These are phyloP conservation scores for Naso thynnoides DNA, from an alignment of 2,797 vertebrate genomes.

Conservation along the genomic window DNA sequence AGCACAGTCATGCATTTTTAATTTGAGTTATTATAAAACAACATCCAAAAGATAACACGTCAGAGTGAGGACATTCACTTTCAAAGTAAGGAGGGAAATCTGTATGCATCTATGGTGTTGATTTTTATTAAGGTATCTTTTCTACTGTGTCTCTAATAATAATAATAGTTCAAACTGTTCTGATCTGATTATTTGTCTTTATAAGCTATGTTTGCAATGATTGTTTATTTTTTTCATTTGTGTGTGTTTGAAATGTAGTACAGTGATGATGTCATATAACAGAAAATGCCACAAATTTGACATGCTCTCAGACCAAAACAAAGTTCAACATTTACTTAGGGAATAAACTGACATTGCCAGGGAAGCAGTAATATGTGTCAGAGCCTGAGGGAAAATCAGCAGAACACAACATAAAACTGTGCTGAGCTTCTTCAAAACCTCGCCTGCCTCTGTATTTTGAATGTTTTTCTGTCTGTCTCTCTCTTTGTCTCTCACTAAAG, in stretches of 20 bases:
- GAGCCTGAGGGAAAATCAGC: slow-evolving; percentile 51
- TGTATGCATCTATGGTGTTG: slow-evolving; percentile 14
- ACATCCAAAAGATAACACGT: background rate
- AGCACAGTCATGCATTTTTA: background rate
- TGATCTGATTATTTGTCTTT: no score
- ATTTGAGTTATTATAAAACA: background rate
- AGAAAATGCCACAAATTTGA: background rate
- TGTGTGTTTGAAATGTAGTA: background rate
- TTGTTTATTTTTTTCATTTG: background rate
- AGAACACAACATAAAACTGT: slow-evolving; percentile 40
- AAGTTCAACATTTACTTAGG: slow-evolving; percentile 36
- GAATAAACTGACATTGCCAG: slow-evolving; percentile 41
- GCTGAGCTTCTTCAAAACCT: slow-evolving; percentile 22
- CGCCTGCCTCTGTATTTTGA: background rate
- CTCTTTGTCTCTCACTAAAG: background rate
- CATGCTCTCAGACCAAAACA: slow-evolving; percentile 22
- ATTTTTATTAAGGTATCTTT: background rate
- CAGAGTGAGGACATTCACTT: background rate
- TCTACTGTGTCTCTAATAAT: no score
- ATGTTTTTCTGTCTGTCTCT: background rate
- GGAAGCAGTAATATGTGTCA: slow-evolving; percentile 56
- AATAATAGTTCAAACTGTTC: no score
- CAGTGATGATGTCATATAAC: background rate
- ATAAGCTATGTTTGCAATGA: no score
- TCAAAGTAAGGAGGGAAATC: background rate